Conservation (phyloP, 2,888 invertebrate genomes). For the Athalia rosae region DNA sequence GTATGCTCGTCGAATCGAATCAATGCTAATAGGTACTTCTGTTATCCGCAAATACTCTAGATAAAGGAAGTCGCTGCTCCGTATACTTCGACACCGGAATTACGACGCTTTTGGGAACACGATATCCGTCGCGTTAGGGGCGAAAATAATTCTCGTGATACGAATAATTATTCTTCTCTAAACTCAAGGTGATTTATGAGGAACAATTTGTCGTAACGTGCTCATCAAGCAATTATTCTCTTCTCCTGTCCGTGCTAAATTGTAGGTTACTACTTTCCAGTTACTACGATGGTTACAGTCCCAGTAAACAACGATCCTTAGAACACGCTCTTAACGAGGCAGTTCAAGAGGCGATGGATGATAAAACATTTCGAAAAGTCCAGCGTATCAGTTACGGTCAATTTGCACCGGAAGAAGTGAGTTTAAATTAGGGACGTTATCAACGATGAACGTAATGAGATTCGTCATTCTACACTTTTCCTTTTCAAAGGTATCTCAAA, state of each 20-base stretch:
- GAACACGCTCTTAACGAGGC: slow-evolving; percentile 81
- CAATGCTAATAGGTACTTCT: neutral
- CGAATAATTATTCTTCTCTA: slow-evolving; percentile 60
- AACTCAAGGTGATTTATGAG: slow-evolving; percentile 62
- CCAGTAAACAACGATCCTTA: slow-evolving; percentile 74
- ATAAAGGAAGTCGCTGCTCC: slow-evolving; percentile 91
- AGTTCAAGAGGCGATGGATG: slow-evolving; percentile 79
- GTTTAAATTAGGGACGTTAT: slow-evolving; percentile 8
- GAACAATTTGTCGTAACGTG: neutral
- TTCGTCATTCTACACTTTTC: neutral
- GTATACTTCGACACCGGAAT: slow-evolving; percentile 83
- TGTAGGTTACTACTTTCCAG: slow-evolving; percentile 61
- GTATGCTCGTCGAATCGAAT: neutral
- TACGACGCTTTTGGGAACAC: slow-evolving; percentile 84
- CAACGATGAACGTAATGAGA: neutral
- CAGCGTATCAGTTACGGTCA: slow-evolving; percentile 84
- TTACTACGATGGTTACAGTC: slow-evolving; percentile 74
- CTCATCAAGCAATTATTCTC: neutral
- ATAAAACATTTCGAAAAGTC: slow-evolving; percentile 83
- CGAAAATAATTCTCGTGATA: slow-evolving; percentile 68
- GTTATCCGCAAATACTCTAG: slow-evolving; percentile 61
- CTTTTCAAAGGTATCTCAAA: slow-evolving; percentile 57
- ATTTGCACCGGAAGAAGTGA: slow-evolving; percentile 81
- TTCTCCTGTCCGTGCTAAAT: neutral
- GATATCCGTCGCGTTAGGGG: slow-evolving; percentile 86